Evolutionary conservation across 2,797 vertebrate species (phyloP).

Genomic region (Simalia tracyae): DNA sequence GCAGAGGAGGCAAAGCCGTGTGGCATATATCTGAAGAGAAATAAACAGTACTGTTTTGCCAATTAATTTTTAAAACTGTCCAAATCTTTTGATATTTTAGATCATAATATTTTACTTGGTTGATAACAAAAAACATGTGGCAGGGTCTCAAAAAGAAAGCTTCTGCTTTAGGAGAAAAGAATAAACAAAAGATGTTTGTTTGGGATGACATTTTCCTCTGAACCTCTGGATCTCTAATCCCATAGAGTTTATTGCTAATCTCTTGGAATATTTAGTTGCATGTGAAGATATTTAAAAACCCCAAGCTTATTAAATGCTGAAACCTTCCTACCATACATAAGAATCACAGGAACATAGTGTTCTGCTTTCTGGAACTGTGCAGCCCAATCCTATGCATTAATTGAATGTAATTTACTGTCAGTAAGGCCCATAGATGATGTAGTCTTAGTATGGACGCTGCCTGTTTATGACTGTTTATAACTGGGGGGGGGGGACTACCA

Average conservation of each 20-base stretch:
- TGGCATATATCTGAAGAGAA: constrained; percentile 13
- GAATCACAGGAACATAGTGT: not conserved
- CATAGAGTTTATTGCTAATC: constrained; percentile 2
- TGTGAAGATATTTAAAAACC: not conserved
- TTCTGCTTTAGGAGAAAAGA: constrained; percentile 28
- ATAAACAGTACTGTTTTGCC: constrained; percentile 37
- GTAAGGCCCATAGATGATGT: not conserved
- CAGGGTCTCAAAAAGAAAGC: constrained; percentile 24
- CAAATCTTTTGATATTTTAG: constrained; percentile 30
- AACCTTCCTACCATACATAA: not conserved
- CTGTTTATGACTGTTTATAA: not conserved
- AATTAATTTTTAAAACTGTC: constrained; percentile 21
- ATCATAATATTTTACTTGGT: constrained; percentile 57
- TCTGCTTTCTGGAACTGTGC: not conserved
- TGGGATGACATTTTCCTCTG: constrained; percentile 2
- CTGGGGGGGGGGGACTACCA: too few species aligned
- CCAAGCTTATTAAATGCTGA: not conserved
- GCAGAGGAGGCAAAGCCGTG: not conserved
- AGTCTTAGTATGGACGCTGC: not conserved
- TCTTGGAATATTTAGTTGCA: not conserved
- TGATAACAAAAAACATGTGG: constrained; percentile 26
- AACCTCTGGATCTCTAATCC: constrained; percentile 43
- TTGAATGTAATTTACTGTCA: not conserved
- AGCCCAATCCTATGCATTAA: not conserved
- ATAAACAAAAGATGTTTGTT: constrained; percentile 28